phyloP scores from a whole-genome alignment of 2,888 invertebrate genomes.

The Pheosia tremula region DNA sequence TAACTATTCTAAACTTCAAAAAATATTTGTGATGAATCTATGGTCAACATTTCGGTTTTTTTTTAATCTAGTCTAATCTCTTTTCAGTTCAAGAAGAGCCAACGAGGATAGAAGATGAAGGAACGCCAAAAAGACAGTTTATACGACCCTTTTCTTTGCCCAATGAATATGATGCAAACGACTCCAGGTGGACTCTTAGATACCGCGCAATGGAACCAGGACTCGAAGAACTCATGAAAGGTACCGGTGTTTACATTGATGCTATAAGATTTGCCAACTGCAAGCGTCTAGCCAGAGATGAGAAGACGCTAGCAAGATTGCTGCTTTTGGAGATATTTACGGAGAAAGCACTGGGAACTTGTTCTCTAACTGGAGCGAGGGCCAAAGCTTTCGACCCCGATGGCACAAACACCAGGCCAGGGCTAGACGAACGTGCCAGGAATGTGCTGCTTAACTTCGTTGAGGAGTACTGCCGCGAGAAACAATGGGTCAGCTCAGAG shows the following conservation, averaged over 20 bases:
- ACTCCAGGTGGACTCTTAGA: constrained; percentile 15
- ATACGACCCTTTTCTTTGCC: not conserved
- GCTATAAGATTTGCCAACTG: not conserved
- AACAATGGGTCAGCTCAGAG: constrained; percentile 2
- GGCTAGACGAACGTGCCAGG: constrained; percentile 12
- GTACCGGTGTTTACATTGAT: constrained; percentile 8
- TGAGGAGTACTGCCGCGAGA: constrained; percentile 6
- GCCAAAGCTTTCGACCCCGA: constrained; percentile 8
- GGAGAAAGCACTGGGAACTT: constrained; percentile 11
- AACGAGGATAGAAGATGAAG: not conserved
- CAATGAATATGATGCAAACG: constrained; percentile 6
- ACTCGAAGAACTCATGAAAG: constrained; percentile 9
- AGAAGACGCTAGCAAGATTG: constrained; percentile 10
- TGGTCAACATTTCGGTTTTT: no score
- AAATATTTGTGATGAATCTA: no score
- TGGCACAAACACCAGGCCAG: constrained; percentile 7
- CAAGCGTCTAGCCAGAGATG: constrained; percentile 7
- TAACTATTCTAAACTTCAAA: no score
- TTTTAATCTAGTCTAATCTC: not conserved
- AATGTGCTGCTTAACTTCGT: constrained; percentile 8
- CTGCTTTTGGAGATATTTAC: constrained; percentile 12
- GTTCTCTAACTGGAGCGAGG: constrained; percentile 11
- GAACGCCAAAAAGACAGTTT: not conserved
- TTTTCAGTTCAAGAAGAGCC: not conserved
- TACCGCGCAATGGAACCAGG: constrained; percentile 4